Evolutionary conservation across 2,113 vertebrate genomes (phyloP), one percentile per base, ranked within the genome.

Genomic region (Platysteira castanea): DNA sequence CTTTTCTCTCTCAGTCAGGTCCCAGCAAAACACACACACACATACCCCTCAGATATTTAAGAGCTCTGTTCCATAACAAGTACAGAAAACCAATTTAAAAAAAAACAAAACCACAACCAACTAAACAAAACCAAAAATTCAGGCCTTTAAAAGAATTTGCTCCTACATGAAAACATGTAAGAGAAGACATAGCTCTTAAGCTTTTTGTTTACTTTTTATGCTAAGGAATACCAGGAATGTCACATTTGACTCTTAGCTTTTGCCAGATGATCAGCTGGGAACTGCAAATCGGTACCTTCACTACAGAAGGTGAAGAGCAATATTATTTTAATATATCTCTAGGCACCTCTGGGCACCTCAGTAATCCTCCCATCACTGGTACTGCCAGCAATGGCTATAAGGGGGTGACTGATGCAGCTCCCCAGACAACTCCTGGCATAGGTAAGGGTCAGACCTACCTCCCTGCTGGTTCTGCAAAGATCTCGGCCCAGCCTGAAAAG

Each of bases 201-300:
- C 26, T 69, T 89, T 89, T 41, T 84, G 26, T 57, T 93, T 69
- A 87, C 17, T 46, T 87, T 83, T 74, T 28, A 84, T 57, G 37
- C 63, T 54, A 57, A 74, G 54, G 19, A 93, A 14, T 73, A 95
- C 47, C 35, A 85, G 23, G 56, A 88, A 91, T n/a, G 67, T 53
- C 73, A 76, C 3, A 0, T 78, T 70, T 60, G 28, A 46, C 49
- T 65, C 49, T 18, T 7, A 15, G 61, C 42, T 79, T 88, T 71
- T 75, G 52, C 47, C 61, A 85, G n/a, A 65, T 30, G 47, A 54
- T 37, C 46, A 54, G 37, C 46, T 93, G n/a, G 28, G 30, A 87
- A 64, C 1, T 68, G 39, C 68, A 89, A 79, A 87, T 60, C 28
- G 30, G 31, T 18, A 63, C 15, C 42, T 83, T 76, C 60, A 47